A percentile compares a stretch with the other conserved stretches of the same genome.
phyloP scores from a whole-genome alignment of 2,113 vertebrate genomes.

The Coryphaenoides rupestris region DNA sequence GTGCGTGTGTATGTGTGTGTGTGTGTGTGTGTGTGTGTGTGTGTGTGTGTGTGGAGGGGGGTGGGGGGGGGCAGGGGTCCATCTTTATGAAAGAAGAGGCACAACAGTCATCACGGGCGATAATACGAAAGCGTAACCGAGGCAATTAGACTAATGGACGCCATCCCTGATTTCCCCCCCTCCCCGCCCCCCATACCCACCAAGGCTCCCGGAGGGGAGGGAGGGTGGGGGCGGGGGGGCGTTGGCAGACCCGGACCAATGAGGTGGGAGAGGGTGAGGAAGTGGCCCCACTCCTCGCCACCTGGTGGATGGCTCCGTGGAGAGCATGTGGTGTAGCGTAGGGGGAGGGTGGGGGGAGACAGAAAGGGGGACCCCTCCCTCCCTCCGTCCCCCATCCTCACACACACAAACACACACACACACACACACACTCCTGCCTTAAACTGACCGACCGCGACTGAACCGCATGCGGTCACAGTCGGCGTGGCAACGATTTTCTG shows the following conservation, averaged over 20 bases:
- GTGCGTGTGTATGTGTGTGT: conserved; percentile 19
- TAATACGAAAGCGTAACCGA: conserved; percentile 63
- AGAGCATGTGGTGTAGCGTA: conserved; percentile 23
- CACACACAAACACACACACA: conserved; percentile 20
- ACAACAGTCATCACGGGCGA: conserved; percentile 59
- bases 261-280: conserved; percentile 54
- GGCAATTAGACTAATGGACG: conserved; percentile 73
- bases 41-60: conserved; percentile 50
- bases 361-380: conserved; percentile 56
- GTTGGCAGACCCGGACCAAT: conserved; percentile 45
- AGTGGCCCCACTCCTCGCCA: conserved; percentile 50
- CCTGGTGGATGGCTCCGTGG: conserved; percentile 64
- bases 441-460: too few species aligned
- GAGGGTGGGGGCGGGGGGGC: too few species aligned
- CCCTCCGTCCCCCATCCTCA: conserved; percentile 52
- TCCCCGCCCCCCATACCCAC: conserved; percentile 26
- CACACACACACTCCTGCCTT: not conserved
- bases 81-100: conserved; percentile 55
- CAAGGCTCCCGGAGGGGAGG: conserved; percentile 20
- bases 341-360: not conserved
- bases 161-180: conserved; percentile 40
- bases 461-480: too few species aligned
- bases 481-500: too few species aligned
- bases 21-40: conserved; percentile 28
- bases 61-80: conserved; percentile 50